phyloP scores from a whole-genome alignment of 2,797 vertebrate genomes.

The Rhynchonycteris naso region DNA sequence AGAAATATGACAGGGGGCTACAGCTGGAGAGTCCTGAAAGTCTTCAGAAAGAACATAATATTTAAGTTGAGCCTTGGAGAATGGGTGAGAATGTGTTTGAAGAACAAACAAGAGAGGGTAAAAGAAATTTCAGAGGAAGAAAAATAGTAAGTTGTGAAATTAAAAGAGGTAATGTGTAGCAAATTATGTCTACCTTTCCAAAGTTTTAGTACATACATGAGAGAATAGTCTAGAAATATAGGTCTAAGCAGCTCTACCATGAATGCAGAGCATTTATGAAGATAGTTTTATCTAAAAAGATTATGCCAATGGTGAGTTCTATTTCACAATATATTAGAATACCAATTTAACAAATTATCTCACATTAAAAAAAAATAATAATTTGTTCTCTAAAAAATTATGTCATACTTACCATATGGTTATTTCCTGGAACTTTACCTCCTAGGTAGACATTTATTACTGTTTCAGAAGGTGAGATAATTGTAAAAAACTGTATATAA shows the following conservation, averaged over 20 bases:
- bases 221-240: neutral
- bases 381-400: neutral
- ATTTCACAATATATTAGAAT: neutral
- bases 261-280: neutral
- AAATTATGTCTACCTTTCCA: neutral
- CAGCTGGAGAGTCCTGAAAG: neutral
- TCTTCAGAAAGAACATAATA: neutral
- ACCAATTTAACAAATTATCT: neutral
- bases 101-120: neutral
- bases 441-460: neutral
- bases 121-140: neutral
- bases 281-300: constrained; percentile 1
- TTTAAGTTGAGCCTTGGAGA: neutral
- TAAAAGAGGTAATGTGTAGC: neutral
- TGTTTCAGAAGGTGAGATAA: neutral
- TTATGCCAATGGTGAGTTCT: neutral
- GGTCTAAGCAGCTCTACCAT: neutral
- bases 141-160: neutral
- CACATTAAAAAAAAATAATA: constrained; percentile 14
- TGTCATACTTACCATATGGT: neutral
- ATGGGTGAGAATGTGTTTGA: neutral
- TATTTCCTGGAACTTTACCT: constrained; percentile 30
- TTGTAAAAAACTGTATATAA: neutral
- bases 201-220: neutral
- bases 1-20: neutral